Base-by-base conservation (phyloP, 2,113 vertebrate species). In the Phrynosoma blainvillii region DNA sequence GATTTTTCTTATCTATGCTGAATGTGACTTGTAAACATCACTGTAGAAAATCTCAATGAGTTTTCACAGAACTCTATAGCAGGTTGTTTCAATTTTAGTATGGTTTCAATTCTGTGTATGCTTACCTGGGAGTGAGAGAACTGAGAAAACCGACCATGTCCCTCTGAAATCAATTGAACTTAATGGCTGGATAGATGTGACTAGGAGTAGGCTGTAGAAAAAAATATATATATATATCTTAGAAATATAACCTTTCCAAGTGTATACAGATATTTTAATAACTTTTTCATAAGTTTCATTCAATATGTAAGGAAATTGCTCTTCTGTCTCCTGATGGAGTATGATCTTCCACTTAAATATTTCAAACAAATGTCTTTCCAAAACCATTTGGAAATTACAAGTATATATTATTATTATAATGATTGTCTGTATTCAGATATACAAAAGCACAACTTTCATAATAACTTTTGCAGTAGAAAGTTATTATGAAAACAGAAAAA, bases 401-500 rank as follows among this genome's bases (percentile, higher is more conserved):
- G 27, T 23, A 81, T 81, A 65, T 74, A 42, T 40, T 30, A 62
- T 16, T 62, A 62, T 62, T 16, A 18, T 18, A 20, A 18, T 16
- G 16, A 18, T 12, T 62, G 18, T 62, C 16, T 62, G 59, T 18
- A 62, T 62, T 62, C 59, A 62, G 59, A 62, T 18, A 18, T 62
- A 62, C 47, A 47, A 74, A 12, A 36, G 40, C n/a, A 32, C 65
- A 66, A 12, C 12, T 77, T 68, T 76, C 42, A 66, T 77, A 68
- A 40, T 23, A 88, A 83, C 42, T 30, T 54, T 36, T 88, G 71
- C 13, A n/a, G 42, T 40, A 47, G 1, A 21, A 25, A n/a, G 36
- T 81, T 81, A 71, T 83, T 52, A 59, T n/a, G 82, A 87, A 82
- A 87, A 42, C 14, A 32, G 75, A 76, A 88, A 16, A 74, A 73